phyloP scores from a whole-genome alignment of 2,113 vertebrate genomes.

The Synodontis membranacea region DNA sequence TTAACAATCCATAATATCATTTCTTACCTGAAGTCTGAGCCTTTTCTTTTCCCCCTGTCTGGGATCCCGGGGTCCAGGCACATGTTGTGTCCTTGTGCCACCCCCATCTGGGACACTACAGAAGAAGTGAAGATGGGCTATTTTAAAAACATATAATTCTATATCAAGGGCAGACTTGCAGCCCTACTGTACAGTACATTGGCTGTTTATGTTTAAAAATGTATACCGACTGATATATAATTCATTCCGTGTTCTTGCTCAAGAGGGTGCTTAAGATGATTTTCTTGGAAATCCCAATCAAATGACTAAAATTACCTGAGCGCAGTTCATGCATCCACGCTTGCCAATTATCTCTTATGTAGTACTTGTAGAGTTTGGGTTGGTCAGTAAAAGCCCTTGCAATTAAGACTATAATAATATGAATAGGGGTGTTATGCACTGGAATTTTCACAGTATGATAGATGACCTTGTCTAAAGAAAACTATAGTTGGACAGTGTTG shows the following conservation, averaged over 20 bases:
- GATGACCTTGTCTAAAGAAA: not conserved
- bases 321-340: not conserved
- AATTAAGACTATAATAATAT: not conserved
- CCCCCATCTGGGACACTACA: slow-evolving; percentile 98
- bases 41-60: slow-evolving; percentile 97
- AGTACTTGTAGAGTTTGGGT: not conserved
- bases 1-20: slow-evolving; percentile 38
- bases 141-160: not conserved
- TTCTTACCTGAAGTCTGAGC: slow-evolving; percentile 93
- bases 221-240: not conserved
- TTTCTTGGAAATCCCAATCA: not conserved
- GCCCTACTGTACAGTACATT: not conserved
- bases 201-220: not conserved
- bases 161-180: not conserved
- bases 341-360: not conserved
- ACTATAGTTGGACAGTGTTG: not conserved
- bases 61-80: slow-evolving; percentile 98
- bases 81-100: slow-evolving; percentile 98
- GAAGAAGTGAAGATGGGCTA: not conserved
- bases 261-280: not conserved
- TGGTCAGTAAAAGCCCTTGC: not conserved
- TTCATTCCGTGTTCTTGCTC: not conserved
- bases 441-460: not conserved
- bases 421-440: not conserved
- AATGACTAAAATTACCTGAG: not conserved